A percentile compares a stretch with the other conserved stretches of the same genome.
phyloP scores from a whole-genome alignment of 2,888 invertebrate species.

The Cryptus viduatorius region DNA sequence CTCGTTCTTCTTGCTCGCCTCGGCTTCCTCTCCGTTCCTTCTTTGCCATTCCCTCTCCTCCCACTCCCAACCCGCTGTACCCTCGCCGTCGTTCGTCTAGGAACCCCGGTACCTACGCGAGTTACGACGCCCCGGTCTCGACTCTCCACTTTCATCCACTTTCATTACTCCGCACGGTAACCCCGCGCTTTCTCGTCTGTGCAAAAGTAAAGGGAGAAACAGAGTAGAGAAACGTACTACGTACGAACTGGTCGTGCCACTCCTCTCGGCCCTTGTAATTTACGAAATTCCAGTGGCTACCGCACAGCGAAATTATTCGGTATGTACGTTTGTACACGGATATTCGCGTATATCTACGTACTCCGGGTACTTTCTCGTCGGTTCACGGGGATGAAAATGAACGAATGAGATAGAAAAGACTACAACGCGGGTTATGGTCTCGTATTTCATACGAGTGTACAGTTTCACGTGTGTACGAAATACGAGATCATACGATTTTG shows the following conservation, averaged over 20 bases:
- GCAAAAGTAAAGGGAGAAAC: slow-evolving; percentile 40
- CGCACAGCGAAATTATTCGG: slow-evolving; percentile 58
- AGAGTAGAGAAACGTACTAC: slow-evolving; percentile 15
- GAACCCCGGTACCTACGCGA: slow-evolving; percentile 28
- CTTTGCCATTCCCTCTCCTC: slow-evolving; percentile 50
- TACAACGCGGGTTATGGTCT: background rate
- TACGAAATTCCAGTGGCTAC: slow-evolving; percentile 69
- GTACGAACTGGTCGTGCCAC: slow-evolving; percentile 33
- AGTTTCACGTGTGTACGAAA: too few species aligned
- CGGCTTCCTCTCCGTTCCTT: slow-evolving; percentile 36
- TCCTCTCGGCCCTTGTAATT: slow-evolving; percentile 52
- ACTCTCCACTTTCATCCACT: slow-evolving; percentile 69
- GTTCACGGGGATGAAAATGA: background rate
- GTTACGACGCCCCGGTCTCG: slow-evolving; percentile 61
- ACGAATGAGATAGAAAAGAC: background rate
- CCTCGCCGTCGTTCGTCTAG: slow-evolving; percentile 51
- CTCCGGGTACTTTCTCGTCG: slow-evolving; percentile 34
- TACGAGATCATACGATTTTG: too few species aligned
- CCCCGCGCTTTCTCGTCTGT: slow-evolving; percentile 20
- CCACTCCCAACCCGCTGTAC: slow-evolving; percentile 26
- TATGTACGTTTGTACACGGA: slow-evolving; percentile 34
- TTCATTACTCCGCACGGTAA: slow-evolving; percentile 69
- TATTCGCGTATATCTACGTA: background rate
- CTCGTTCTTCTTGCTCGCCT: slow-evolving; percentile 52
- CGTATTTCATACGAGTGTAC: background rate